These are phyloP conservation scores for Dufourea novaeangliae DNA, from an alignment of 1,140 invertebrate species.

Conservation along the genomic window DNA sequence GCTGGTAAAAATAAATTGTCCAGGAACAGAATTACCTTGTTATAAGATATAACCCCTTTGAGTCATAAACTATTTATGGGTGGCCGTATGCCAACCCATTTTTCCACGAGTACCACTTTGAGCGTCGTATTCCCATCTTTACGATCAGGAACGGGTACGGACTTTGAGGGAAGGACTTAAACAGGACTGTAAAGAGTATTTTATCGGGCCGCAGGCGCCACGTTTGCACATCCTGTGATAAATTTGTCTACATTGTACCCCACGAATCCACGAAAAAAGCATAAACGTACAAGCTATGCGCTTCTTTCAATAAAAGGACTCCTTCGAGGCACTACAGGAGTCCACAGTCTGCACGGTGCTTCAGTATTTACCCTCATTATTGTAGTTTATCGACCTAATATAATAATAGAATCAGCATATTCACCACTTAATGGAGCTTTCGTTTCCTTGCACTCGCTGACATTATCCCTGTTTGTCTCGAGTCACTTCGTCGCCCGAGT, in stretches of 20 bases:
- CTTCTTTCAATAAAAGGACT: too few species aligned
- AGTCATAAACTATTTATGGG: conserved; percentile 24
- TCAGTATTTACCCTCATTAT: too few species aligned
- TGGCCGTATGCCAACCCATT: conserved; percentile 7
- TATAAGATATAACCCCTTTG: conserved; percentile 8
- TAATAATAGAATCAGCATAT: too few species aligned
- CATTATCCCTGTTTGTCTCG: too few species aligned
- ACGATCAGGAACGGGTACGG: neutral
- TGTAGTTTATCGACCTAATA: too few species aligned
- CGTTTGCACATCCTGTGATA: neutral
- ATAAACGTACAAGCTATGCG: neutral
- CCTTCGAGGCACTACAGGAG: too few species aligned
- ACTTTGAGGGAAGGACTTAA: neutral
- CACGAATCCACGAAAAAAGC: neutral
- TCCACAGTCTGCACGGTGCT: too few species aligned
- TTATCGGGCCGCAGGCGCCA: neutral
- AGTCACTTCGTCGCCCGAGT: too few species aligned
- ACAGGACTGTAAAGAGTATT: neutral
- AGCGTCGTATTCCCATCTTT: conserved; percentile 4
- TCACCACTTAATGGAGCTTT: too few species aligned
- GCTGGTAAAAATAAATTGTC: neutral
- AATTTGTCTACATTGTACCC: neutral
- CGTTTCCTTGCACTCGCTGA: too few species aligned
- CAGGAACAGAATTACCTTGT: neutral
- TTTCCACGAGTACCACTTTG: conserved; percentile 17